Base-by-base conservation (phyloP, 2,113 vertebrate genomes). In the Maccullochella peelii region DNA sequence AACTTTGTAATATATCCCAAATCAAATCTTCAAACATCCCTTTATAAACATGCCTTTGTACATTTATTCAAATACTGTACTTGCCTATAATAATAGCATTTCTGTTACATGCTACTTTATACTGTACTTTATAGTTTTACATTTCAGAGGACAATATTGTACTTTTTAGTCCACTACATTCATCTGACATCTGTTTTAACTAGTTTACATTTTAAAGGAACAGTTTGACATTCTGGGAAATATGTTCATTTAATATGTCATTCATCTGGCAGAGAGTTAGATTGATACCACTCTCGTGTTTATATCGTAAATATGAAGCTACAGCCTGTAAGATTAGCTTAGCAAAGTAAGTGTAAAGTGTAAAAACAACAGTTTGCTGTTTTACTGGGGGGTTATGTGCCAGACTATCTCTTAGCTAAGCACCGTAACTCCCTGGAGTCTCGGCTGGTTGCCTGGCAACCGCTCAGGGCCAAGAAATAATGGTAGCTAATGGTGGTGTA, bases 371-470 rank as follows among this genome's bases (percentile, higher is more conserved):
- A 38, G 25, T 38, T 55, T 23, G 18, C 30, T 44, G 33, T 68
- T 72, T 66, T 14, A 30, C 30, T 59, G 52, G 54, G 9, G 65
- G 30, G 23, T 38, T 40, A 71, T 57, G 68, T 57, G 50, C 57
- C 69, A 84, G 75, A 71, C 50, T 40, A 40, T 30, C 75, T 73
- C 50, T 71, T 54, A 36, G 65, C 57, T 18, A 50, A 42, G 25
- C 23, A 23, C 42, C 50, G 15, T 18, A 12, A 40, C 47, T 71
- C 71, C 47, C 77, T 80, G 16, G 47, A 23, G 42, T 62, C 62
- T 55, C 12, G 1, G 12, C 44, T 54, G 20, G 70, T 74, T 57
- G 62, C 67, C 67, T 65, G 58, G 81, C 23, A 83, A 77, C 58
- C 66, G 58, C 38, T 83, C 38, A 36, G 59, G 59, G 67, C 9